Base-by-base conservation (phyloP, 2,797 vertebrate species). In the Catostomus latipinnis region DNA sequence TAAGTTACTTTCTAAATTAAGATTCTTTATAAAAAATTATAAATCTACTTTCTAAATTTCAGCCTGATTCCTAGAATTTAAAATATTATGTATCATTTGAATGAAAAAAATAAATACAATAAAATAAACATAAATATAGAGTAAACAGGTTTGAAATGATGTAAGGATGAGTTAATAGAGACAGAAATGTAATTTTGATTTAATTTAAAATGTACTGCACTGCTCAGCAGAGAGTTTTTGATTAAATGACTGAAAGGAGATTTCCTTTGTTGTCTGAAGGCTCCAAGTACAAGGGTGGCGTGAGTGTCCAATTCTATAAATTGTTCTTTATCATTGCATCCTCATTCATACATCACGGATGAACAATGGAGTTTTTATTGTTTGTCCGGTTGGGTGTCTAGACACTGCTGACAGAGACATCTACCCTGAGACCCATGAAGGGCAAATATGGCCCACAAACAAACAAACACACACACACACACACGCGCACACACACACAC, bases 321-420 rank as follows among this genome's bases (percentile, higher is more conserved):
- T 60, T 13, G 48, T 63, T 63, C 22, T 50, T 63, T 18, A 74
- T 46, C 50, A 50, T 63, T 74, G 48, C 60, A 53, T 74, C 58
- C 48, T 63, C 48, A 53, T 62, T 63, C 60, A 74, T 53, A 43
- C 48, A 6, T 18, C 6, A 49, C 12, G 72, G 14, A 63, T 48
- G n/a, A 50, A 53, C 50, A 66, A 76, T 56, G 34, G 34, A 53
- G 50, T 13, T 76, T 66, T 48, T 76, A 66, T 56, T 76, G 52
- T 57, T 50, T 71, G 52, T 63, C 22, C 12, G 14, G 53, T 50
- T 12, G 9, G 53, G 10, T 68, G 70, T 56, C 63, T 74, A 74
- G 49, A 74, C 80, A 11, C 5, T 48, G 49, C 14, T 56, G 72
- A 62, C 12, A 73, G n/a, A 57, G 45, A 9, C 63, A 57, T 61